Evolutionary conservation across 2,113 vertebrate species (phyloP), one percentile per base, ranked within the genome.

Genomic region (Larimichthys crocea): DNA sequence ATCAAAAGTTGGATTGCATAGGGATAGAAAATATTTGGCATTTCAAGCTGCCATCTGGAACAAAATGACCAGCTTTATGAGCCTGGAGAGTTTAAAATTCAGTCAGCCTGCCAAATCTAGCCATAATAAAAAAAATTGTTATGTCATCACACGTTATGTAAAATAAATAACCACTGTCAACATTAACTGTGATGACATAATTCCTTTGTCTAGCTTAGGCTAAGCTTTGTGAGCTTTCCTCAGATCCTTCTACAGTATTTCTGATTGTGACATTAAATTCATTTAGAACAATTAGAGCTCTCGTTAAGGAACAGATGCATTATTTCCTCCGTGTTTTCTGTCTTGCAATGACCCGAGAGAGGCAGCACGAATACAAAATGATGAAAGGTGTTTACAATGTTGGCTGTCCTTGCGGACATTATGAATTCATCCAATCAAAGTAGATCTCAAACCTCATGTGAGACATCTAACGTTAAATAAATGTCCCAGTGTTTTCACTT

Each of bases 21-120:
- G 24, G n/a, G 15, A 65, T 16, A 16, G 49, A 46, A 76, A 76
- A 66, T 76, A 68, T 55, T 67, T 79, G 50, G 50, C 20, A 77
- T 82, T 86, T 65, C 53, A 62, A 84, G 62, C 50, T 40, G 44
- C n/a, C 57, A 50, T 57, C 26, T 65, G 82, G 57, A 74, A 63
- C 49, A 12, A 69, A 66, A 46, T 55, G 17, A 20, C 15, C 17
- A 26, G n/a, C 42, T 57, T 76, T 42, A 46, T 29, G 24, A 72
- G 11, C 35, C 71, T 22, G 15, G 14, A 48, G 3, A 2, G 20
- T 74, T 76, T 53, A 31, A 63, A 82, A 83, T 15, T 55, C 24
- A 11, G 42, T 42, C n/a, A 52, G 42, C 22, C 44, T 77, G 56
- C 67, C 50, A 74, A 62, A 57, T 42, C 55, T 10, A 14, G 10